Evolutionary conservation across 2,797 vertebrate genomes (phyloP).

Genomic region (Cossypha heuglini): DNA sequence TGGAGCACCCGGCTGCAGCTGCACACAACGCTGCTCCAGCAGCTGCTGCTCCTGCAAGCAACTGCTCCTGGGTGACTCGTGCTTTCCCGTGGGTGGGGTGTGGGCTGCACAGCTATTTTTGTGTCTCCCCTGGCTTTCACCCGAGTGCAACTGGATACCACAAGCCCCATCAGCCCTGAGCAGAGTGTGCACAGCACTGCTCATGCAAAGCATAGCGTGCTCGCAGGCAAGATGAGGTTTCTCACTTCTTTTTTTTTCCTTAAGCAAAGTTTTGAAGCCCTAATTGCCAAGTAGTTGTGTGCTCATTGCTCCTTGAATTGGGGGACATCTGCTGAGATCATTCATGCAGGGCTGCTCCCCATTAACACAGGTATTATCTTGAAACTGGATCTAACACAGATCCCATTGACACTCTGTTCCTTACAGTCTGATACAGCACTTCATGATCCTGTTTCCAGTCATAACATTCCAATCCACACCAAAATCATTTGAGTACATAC

Average conservation of each 20-base stretch:
- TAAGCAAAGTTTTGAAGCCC: neutral
- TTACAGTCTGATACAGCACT: neutral
- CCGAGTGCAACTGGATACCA: slow-evolving; percentile 18
- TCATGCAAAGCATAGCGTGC: neutral
- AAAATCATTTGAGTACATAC: neutral
- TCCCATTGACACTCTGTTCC: neutral
- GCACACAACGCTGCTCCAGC: neutral
- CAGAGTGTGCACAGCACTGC: neutral
- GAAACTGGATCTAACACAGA: neutral
- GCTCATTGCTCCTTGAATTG: neutral
- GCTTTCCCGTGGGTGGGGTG: neutral
- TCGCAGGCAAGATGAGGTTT: neutral
- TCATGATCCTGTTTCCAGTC: neutral
- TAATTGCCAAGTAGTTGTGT: neutral
- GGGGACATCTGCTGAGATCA: neutral
- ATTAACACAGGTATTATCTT: neutral
- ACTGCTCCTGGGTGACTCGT: neutral
- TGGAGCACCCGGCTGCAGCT: neutral
- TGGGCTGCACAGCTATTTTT: slow-evolving; percentile 49
- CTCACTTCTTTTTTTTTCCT: neutral
- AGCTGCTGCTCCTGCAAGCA: neutral
- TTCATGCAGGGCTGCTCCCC: neutral
- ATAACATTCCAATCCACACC: neutral
- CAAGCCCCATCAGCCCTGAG: neutral
- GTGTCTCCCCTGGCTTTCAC: slow-evolving; percentile 38